Evolutionary conservation across 2,888 invertebrate genomes (phyloP), one percentile per base, ranked within the genome.

Genomic region (Carterocephalus palaemon): DNA sequence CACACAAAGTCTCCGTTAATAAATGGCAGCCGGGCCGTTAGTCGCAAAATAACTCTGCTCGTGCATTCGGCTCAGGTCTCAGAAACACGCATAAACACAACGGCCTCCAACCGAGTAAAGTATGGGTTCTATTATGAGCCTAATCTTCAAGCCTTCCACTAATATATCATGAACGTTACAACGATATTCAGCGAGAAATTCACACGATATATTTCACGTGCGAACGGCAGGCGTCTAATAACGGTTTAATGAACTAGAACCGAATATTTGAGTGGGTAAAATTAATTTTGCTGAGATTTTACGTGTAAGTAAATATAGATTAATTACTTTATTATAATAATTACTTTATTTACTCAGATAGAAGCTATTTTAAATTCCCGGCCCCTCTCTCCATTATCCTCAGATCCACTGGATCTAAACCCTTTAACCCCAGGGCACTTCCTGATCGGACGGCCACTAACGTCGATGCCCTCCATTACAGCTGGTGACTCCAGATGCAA

Each of bases 101-200:
- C 36, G 52, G 53, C 56, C 52, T 55, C 62, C 60, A 48, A 45
- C 59, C 47, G 75, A 50, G 76, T 82, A 67, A 80, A 68, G 67
- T 78, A 82, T 73, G 67, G 64, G 67, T 60, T 60, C 71, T 70
- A 77, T 80, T 79, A 79, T 60, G 64, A 60, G 67, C 69, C 70
- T 79, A 81, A 81, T 79, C 80, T 76, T 69, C 60, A 70, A 77
- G 70, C 75, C 75, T 72, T 75, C 67, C 72, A 68, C 67, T 70
- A 68, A 71, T 77, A 77, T 76, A 76, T 78, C 78, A 79, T 74
- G 66, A 64, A 57, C 63, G 62, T 59, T 53, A 52, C 60, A 51
- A 50, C 52, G 48, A 57, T 61, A 62, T 64, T 58, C 59, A 55
- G 50, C 53, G 58, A 51, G 60, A 69, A 70, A 64, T 69, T 68